Base-by-base conservation (phyloP, 2,113 vertebrate genomes). In the Thamnophis sirtalis region DNA sequence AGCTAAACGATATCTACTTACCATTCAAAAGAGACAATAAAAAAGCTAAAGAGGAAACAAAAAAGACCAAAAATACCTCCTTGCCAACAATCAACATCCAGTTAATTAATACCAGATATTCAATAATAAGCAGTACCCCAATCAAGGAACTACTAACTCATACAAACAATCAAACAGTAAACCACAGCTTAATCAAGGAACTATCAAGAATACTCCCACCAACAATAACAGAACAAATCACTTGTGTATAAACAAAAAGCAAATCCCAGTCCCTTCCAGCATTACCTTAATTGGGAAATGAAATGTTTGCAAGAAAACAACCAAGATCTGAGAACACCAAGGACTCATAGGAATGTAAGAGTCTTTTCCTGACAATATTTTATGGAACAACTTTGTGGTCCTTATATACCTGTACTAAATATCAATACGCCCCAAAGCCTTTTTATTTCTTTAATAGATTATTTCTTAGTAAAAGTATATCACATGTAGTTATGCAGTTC, bases 401-500 rank as follows among this genome's bases (percentile, higher is more conserved):
- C 68, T 80, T 38, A 80, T 80, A 21, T 80, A 38, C 15, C n/a
- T 80, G 33, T 38, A 43, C 6, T 38, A 80, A 80, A 43, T 80
- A 80, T 33, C 68, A 38, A 38, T 15, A n/a, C 33, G 4, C 33
- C 91, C 96, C 43, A 93, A 95, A 93, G 93, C 84, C 19, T 48
- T 33, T 84, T 51, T 38, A 28, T 53, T 51, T 85, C 93, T 95
- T 84, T 94, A 93, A 93, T 84, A 94, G 48, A 0, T 15, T 90
- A 93, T 94, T 96, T 95, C 85, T 26, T 73, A 60, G 92, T 90
- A 91, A 92, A 48, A 90, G 43, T 89, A 93, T 93, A 94, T 95
- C 94, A 96, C 33, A 93, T 95, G 90, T 53, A 21, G 89, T 95
- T 95, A 53, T 95, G 94, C 63, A 93, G 89, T 96, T 97, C 93